phyloP scores from a whole-genome alignment of 2,888 invertebrate genomes.

The Mimachlamys varia region DNA sequence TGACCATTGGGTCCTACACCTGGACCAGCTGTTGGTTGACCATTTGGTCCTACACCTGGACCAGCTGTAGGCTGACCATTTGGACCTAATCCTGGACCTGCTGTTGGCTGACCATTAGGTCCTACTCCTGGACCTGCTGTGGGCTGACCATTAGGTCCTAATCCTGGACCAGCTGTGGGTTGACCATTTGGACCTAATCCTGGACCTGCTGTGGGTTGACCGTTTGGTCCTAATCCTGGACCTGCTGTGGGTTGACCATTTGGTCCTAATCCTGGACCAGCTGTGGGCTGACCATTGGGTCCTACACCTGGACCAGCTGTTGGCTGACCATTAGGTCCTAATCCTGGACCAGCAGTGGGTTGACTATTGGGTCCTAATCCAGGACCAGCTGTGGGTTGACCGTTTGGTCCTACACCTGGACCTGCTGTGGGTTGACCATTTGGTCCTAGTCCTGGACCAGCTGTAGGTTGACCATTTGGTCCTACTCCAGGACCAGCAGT shows the following conservation, averaged over 20 bases:
- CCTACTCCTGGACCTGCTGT: constrained; percentile 50
- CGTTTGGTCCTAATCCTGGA: neutral
- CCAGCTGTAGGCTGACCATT: constrained; percentile 54
- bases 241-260: neutral
- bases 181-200: constrained; percentile 67
- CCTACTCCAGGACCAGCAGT: constrained; percentile 50
- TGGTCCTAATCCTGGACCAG: constrained; percentile 24
- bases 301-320: neutral
- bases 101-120: constrained; percentile 52
- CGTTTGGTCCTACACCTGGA: constrained; percentile 48
- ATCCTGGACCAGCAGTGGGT: constrained; percentile 87
- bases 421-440: constrained; percentile 54
- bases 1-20: constrained; percentile 52
- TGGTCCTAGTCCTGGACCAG: constrained; percentile 46
- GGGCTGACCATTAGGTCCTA: constrained; percentile 47
- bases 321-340: constrained; percentile 87
- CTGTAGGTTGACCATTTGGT: constrained; percentile 52
- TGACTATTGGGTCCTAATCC: constrained; percentile 41
- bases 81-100: constrained; percentile 46
- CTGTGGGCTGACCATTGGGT: neutral
- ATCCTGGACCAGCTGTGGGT: constrained; percentile 70
- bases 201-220: constrained; percentile 14
- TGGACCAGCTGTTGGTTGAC: constrained; percentile 53
- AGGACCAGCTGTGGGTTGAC: constrained; percentile 17
- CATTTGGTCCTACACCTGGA: constrained; percentile 50